Evolutionary conservation across 1,140 invertebrate species (phyloP), one percentile per base, ranked within the genome.

Genomic region (Panonychus citri): DNA sequence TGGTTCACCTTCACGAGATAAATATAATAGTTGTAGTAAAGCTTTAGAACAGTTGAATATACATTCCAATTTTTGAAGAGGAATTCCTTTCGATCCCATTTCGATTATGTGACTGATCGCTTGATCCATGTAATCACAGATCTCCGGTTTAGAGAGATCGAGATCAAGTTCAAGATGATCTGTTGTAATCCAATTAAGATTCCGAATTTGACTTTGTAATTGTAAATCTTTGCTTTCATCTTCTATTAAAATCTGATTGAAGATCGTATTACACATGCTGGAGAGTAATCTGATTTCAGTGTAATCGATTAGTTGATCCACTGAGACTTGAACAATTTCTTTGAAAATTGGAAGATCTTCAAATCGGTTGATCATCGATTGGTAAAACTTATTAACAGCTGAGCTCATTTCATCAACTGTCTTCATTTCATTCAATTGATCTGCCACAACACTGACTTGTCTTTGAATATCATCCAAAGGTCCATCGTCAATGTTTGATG

Each of bases 161-260:
- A 96, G 83, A 59, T 79, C 77, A 65, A 87, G 85, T 64, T 94
- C 91, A 27, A 98, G 75, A 72, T 93, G 89, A 59, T 83, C 80
- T 27, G 86, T 81, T 54, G 85, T 89, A 1, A 98, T 85, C 91
- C 94, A 97, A 69, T 85, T 86, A 17, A 95, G 71, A 68, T 86
- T 82, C 17, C 91, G 78, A 63, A 98, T 96, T 51, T 86, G 73
- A 61, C 82, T 81, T 64, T 94, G 89, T 61, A 94, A 79, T 27
- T 76, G 76, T n/a, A 93, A 75, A 74, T 96, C 90, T 66, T 83
- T 81, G 60, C 91, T 84, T 74, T 97, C 91, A 66, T 94, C 87
- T 42, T 81, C 79, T 2, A 85, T 87, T 27, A 79, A 80, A 8
- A 76, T 75, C 1, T 85, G 83, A 63, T 84, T 88, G 70, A 94